These are phyloP conservation scores for Neotragus pygmaeus DNA, from an alignment of 2,113 vertebrate genomes.

Conservation along the genomic window DNA sequence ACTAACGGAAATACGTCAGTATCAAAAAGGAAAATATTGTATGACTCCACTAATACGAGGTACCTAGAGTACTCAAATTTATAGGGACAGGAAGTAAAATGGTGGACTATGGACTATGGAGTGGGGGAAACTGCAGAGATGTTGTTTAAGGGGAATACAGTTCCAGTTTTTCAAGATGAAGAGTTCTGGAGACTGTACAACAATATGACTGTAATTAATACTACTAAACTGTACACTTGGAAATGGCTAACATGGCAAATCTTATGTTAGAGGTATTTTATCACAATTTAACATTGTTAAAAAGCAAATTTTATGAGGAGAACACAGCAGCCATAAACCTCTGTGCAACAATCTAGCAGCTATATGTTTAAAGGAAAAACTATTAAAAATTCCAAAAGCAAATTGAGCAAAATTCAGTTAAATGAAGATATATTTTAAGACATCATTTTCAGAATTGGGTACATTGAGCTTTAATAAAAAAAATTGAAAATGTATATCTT, in stretches of 20 bases:
- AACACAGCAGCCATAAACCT: not conserved
- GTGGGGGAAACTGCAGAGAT: not conserved
- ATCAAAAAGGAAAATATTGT: not conserved
- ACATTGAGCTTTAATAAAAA: not conserved
- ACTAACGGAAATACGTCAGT: not conserved
- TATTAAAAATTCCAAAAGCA: not conserved
- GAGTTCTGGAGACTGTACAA: not conserved
- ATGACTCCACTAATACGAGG: not conserved
- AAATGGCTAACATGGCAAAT: not conserved
- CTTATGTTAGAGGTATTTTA: not conserved
- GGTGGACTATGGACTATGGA: not conserved
- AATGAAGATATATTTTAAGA: not conserved
- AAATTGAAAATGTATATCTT: not conserved
- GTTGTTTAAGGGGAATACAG: not conserved
- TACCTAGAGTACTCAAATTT: not conserved
- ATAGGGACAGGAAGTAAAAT: not conserved
- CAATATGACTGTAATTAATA: not conserved
- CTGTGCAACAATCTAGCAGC: not conserved
- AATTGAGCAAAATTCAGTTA: not conserved
- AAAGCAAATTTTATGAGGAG: not conserved
- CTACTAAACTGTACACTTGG: not conserved
- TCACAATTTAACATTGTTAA: not conserved
- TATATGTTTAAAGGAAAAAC: not conserved
- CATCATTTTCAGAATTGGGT: not conserved
- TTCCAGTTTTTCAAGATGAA: not conserved